These are phyloP conservation scores for Scomber colias DNA, from an alignment of 2,113 vertebrate species.

Conservation along the genomic window DNA sequence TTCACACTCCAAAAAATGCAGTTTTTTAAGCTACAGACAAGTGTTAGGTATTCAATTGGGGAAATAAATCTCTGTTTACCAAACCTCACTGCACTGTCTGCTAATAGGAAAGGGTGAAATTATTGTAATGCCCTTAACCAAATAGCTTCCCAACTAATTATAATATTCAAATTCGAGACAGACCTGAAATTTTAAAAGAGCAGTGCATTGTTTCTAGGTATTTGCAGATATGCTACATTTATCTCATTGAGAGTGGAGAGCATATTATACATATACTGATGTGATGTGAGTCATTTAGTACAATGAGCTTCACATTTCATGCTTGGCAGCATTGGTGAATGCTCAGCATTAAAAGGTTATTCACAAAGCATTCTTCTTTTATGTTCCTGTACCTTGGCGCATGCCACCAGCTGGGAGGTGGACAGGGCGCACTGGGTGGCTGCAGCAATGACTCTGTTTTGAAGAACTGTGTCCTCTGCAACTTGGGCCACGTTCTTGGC, in stretches of 20 bases:
- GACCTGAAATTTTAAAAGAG: neutral
- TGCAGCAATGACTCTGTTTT: slow-evolving; percentile 97
- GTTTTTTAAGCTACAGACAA: neutral
- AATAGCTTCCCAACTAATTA: neutral
- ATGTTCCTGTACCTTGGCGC: slow-evolving; percentile 90
- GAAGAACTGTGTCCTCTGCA: slow-evolving; percentile 92
- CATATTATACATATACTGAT: slow-evolving; percentile 3
- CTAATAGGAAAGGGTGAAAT: neutral
- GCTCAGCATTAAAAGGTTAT: neutral
- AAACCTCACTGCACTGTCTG: neutral
- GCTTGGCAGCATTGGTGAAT: neutral
- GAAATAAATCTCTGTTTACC: neutral
- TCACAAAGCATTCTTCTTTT: neutral
- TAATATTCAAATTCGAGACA: slow-evolving; percentile 33
- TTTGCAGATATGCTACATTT: neutral
- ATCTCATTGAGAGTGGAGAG: neutral
- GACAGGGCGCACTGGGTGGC: slow-evolving; percentile 98
- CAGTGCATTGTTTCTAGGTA: slow-evolving; percentile 6
- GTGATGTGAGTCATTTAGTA: neutral
- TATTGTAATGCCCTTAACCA: neutral
- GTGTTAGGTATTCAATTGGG: neutral
- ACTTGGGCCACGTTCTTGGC: slow-evolving; percentile 99
- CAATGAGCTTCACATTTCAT: neutral
- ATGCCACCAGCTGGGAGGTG: slow-evolving; percentile 98
- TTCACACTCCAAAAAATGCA: neutral